Percentiles rank a stretch among this genome's conserved stretches.
phyloP scores from a whole-genome alignment of 1,140 invertebrate genomes.

The Drosophila pseudoobscura region DNA sequence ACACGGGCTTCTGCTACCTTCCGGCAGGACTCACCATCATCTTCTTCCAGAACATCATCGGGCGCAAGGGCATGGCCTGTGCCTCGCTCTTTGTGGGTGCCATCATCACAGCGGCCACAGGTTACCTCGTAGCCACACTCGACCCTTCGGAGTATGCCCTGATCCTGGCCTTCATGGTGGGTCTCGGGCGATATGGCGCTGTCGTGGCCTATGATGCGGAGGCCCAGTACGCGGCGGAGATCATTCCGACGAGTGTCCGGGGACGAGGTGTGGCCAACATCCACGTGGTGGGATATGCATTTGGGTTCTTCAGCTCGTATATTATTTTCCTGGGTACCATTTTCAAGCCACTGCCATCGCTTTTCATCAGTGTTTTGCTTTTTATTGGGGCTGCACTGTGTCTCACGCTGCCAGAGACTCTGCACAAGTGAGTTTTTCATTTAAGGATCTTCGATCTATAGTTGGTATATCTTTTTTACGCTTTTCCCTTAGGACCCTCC shows the following conservation, averaged over 20 bases:
- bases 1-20: conserved; percentile 84
- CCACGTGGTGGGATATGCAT: conserved; percentile 85
- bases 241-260: conserved; percentile 87
- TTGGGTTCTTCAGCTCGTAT: conserved; percentile 72
- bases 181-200: conserved; percentile 86
- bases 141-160: conserved; percentile 51
- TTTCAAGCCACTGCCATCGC: conserved; percentile 84
- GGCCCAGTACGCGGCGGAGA: conserved; percentile 87
- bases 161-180: conserved; percentile 72
- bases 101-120: conserved; percentile 83
- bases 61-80: conserved; percentile 85
- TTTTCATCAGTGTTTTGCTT: conserved; percentile 85
- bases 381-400: conserved; percentile 85
- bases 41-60: conserved; percentile 85
- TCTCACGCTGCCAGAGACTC: conserved; percentile 86
- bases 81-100: conserved; percentile 84
- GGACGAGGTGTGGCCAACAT: conserved; percentile 85
- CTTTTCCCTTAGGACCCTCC: conserved; percentile 74
- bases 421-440: conserved; percentile 79
- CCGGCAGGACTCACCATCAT: conserved; percentile 85
- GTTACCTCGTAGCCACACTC: conserved; percentile 73
- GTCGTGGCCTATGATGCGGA: conserved; percentile 87
- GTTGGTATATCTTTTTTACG: background rate
- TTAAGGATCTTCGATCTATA: too few species aligned
- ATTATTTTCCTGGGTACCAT: conserved; percentile 82